phyloP scores from a whole-genome alignment of 2,113 vertebrate genomes.

The Barnardius zonarius region DNA sequence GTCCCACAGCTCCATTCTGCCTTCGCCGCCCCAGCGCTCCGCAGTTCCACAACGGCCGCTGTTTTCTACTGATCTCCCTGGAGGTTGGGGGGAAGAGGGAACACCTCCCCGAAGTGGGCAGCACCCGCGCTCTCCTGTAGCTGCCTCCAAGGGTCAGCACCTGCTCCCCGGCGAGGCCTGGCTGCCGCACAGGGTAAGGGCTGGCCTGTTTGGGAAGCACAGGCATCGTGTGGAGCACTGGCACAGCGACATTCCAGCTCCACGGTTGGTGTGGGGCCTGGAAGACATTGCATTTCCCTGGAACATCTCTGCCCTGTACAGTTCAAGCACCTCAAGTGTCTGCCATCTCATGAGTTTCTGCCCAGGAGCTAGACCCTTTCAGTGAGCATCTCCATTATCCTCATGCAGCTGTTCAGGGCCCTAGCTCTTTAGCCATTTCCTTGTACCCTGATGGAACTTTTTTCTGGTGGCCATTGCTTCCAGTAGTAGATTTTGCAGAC shows the following conservation, averaged over 20 bases:
- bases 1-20: background rate
- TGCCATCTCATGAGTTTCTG: background rate
- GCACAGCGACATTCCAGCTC: background rate
- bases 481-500: background rate
- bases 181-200: background rate
- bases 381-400: background rate
- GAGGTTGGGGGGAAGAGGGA: background rate
- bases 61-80: background rate
- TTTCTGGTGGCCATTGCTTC: background rate
- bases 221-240: background rate
- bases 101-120: background rate
- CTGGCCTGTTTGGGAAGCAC: background rate
- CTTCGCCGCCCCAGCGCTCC: background rate
- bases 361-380: background rate
- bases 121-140: background rate
- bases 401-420: background rate
- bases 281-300: background rate
- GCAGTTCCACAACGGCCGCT: too few species aligned
- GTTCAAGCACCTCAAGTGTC: background rate
- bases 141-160: background rate
- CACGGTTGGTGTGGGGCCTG: background rate
- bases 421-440: background rate
- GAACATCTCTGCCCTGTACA: background rate
- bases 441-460: background rate
- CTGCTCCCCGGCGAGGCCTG: background rate